Percentiles rank a stretch among this genome's conserved stretches.
Conservation (phyloP, 2,113 vertebrate species). For the Turdus rufiventris region DNA sequence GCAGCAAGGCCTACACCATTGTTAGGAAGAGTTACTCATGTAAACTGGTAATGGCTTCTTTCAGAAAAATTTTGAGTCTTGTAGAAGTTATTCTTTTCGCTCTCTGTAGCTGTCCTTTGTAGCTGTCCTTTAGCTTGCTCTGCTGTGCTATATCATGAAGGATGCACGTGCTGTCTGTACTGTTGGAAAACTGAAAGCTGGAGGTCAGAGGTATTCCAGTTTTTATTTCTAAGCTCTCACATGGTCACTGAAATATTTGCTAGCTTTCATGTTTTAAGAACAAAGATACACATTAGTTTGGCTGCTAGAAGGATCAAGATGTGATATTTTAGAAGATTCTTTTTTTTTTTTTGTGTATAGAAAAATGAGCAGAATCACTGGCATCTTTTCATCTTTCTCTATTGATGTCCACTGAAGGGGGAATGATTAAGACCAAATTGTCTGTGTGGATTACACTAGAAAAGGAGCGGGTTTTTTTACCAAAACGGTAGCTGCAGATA, state of each 20-base stretch:
- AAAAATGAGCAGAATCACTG: not conserved
- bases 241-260: not conserved
- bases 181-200: not conserved
- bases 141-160: not conserved
- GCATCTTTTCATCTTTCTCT: not conserved
- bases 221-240: not conserved
- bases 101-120: not conserved
- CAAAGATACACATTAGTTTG: not conserved
- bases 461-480: not conserved
- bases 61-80: not conserved
- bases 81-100: not conserved
- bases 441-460: not conserved
- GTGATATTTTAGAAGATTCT: not conserved
- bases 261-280: not conserved
- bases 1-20: not conserved
- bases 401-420: not conserved
- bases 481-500: not conserved
- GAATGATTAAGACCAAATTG: not conserved
- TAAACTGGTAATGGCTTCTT: not conserved
- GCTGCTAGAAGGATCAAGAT: not conserved
- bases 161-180: not conserved
- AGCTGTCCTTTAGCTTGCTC: not conserved
- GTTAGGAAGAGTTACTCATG: not conserved
- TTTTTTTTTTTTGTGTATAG: not conserved
- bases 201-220: not conserved